Evolutionary conservation across 2,113 vertebrate genomes (phyloP).

Genomic region (Crotalus tigris): DNA sequence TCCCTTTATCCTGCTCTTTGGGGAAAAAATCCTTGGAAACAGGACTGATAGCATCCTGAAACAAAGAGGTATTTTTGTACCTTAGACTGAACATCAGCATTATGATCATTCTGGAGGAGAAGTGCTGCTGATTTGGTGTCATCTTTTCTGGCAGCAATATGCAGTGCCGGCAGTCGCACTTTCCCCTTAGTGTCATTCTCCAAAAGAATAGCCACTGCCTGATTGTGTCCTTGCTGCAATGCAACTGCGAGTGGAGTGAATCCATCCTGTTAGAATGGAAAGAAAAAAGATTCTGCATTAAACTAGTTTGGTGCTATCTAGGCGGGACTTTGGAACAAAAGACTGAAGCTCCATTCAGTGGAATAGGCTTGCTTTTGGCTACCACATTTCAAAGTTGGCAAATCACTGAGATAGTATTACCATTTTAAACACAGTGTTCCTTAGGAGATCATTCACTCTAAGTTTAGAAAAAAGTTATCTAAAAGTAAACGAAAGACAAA

Average conservation of each 20-base stretch:
- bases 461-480: background rate
- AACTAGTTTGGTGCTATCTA: background rate
- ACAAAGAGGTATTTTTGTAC: constrained; percentile 60
- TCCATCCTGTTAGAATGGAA: constrained; percentile 78
- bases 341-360: background rate
- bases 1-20: background rate
- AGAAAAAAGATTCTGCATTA: background rate
- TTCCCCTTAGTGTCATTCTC: constrained; percentile 98
- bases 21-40: background rate
- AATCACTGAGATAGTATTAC: background rate
- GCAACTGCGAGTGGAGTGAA: constrained; percentile 97
- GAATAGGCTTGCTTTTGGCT: background rate
- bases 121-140: constrained; percentile 97
- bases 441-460: background rate
- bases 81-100: constrained; percentile 97
- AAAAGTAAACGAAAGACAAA: background rate
- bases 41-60: background rate
- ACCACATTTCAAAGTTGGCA: background rate
- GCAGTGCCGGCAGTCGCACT: constrained; percentile 91
- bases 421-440: background rate
- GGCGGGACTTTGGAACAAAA: background rate
- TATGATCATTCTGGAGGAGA: constrained; percentile 96
- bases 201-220: constrained; percentile 92
- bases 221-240: constrained; percentile 96
- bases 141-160: constrained; percentile 95